A percentile compares a stretch with the other conserved stretches of the same genome.
Conservation (phyloP, 2,888 invertebrate species). For the Rambutsinella grinnellia region DNA sequence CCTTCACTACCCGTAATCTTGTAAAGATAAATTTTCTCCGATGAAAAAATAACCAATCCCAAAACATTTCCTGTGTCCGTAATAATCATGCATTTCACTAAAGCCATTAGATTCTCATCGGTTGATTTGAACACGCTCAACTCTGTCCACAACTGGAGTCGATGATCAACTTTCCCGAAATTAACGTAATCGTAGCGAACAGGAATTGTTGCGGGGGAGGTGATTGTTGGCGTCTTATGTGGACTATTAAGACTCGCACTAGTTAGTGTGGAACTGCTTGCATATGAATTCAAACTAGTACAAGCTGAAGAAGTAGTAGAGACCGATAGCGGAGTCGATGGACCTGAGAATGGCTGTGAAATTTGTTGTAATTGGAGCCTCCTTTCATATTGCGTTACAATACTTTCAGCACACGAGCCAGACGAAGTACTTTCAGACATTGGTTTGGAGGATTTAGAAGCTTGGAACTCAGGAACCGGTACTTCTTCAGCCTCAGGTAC, state of each 20-base stretch:
- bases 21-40: conserved; percentile 62
- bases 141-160: conserved; percentile 63
- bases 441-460: conserved; percentile 19
- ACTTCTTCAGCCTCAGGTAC: conserved; percentile 64
- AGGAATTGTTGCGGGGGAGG: conserved; percentile 32
- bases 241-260: conserved; percentile 37
- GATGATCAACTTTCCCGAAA: conserved; percentile 62
- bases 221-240: conserved; percentile 10
- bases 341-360: conserved; percentile 52
- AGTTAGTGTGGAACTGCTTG: conserved; percentile 54
- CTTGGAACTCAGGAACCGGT: conserved; percentile 38
- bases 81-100: conserved; percentile 61
- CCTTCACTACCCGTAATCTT: conserved; percentile 64
- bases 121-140: conserved; percentile 61
- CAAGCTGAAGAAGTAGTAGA: conserved; percentile 33
- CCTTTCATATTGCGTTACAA: conserved; percentile 63
- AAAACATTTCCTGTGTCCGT: conserved; percentile 49
- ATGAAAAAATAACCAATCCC: conserved; percentile 63
- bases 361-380: conserved; percentile 44
- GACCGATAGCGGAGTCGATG: conserved; percentile 11
- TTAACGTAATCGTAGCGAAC: conserved; percentile 62
- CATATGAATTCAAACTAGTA: conserved; percentile 50
- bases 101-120: conserved; percentile 60
- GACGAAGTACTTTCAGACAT: conserved; percentile 65
- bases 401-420: conserved; percentile 62